phyloP scores from a whole-genome alignment of 2,113 vertebrate genomes.

The Struthio camelus region DNA sequence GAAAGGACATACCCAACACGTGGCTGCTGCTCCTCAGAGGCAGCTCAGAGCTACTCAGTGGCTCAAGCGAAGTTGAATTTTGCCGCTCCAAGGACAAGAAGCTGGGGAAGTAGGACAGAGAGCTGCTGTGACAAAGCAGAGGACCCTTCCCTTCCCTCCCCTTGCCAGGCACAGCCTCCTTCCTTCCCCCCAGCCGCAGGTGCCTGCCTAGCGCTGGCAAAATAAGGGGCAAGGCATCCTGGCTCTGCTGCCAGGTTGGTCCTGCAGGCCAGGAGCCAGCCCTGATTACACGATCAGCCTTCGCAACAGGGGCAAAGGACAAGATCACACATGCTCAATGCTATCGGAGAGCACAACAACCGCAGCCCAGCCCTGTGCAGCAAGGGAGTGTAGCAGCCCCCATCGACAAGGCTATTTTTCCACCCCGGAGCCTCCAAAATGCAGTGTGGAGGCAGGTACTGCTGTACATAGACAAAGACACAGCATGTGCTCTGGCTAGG shows the following conservation, averaged over 20 bases:
- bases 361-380: neutral
- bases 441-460: rapidly evolving
- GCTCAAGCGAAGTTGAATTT: neutral
- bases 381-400: neutral
- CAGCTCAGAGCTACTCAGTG: rapidly evolving
- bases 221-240: rapidly evolving
- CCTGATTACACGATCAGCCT: rapidly evolving
- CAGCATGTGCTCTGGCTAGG: rapidly evolving
- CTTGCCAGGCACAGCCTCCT: neutral
- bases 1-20: rapidly evolving
- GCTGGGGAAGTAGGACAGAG: neutral
- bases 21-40: neutral
- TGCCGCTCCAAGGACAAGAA: neutral
- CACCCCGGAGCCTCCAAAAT: neutral
- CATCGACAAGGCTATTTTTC: neutral
- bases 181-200: no score
- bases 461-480: rapidly evolving
- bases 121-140: neutral
- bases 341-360: no score
- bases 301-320: neutral
- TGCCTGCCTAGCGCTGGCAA: no score
- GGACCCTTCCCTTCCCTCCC: neutral
- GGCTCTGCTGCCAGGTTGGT: neutral
- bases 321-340: rapidly evolving
- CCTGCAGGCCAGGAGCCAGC: neutral